Base-by-base conservation (phyloP, 2,888 invertebrate species). In the Coelinius sp. region DNA sequence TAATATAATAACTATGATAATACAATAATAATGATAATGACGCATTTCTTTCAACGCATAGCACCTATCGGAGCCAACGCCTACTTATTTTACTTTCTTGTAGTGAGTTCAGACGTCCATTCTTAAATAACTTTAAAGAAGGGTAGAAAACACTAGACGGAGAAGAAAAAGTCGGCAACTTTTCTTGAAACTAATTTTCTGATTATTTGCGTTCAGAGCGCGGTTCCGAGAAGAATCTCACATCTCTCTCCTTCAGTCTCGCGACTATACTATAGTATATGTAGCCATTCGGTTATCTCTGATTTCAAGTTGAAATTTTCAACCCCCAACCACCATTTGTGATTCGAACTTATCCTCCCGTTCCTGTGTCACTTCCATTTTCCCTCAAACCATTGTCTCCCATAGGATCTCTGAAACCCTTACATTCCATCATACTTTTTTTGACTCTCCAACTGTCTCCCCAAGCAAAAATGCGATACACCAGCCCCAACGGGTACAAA, bases 401-500 rank as follows among this genome's bases (percentile, higher is more conserved):
- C 66, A 44, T 70, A 72, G 70, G 59, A 70, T 46, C 59, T 70
- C 69, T 49, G n/a, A 56, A n/a, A n/a, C 56, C 56, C 56, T 56
- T n/a, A 27, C n/a, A 27, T 56, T 56, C 17, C 25, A 56, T 56
- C 27, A 25, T 56, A 5, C 5, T 56, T 56, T 17, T 56, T 17
- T 56, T 7, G 25, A 3, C n/a, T 52, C 52, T 17, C 12, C 12
- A 5, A 31, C 66, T 71, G 64, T 68, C 56, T 62, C 77, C 71
- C 71, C 62, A 75, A 20, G 59, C 5, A 59, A 59, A 59, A 59
- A 35, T 8, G 14, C 14, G 56, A 10, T 14, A 27, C 27, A 49
- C 56, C 56, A 17, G 20, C 12, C n/a, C 56, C 73, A 78, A 75
- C 79, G 84, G 85, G 83, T 84, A 73, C 73, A 83, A 84, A 83